Evolutionary conservation across 2,797 vertebrate species (phyloP), one percentile per base, ranked within the genome.

Genomic region (Trematomus bernacchii): DNA sequence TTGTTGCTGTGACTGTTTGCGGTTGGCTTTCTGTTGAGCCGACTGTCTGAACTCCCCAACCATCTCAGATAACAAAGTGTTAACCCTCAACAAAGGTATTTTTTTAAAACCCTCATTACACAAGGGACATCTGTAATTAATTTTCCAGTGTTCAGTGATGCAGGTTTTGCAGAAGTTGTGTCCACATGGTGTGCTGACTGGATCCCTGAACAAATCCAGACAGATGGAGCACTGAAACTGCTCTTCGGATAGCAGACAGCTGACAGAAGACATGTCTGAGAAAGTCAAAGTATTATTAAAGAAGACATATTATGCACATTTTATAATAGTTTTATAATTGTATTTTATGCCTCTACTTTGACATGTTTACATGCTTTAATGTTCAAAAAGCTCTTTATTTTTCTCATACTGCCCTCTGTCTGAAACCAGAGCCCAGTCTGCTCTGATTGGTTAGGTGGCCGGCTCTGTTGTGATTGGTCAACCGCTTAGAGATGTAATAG

Each of bases 161-260:
- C 73, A 76, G 16, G 0, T 33, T 18, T 50, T 69, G 33, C 73
- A 76, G 66, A 69, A 76, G 73, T 76, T 76, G 73, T 76, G 73
- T 65, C 66, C 74, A 65, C 74, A 77, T 13, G 66, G 10, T 30
- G 2, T 69, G n/a, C 0, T 43, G 70, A 73, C 76, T 1, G 66
- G 73, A 33, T 76, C 19, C 51, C 21, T 54, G 57, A 72, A 72
- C 16, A 77, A 40, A 40, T 71, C 47, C 52, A 71, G 60, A 63
- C 73, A 76, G 63, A 74, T 66, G 72, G 64, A 47, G 48, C 72
- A 74, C 5, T 18, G 72, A 1, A 67, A 67, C 73, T 67, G 73
- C 5, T 61, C 57, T 15, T 62, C 57, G 27, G 44, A 44, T 1
- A 2, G 52, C 37, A 50, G 12, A 42, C 1, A 1, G 27, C 0